These are phyloP conservation scores for Ganaspis brasiliensis DNA, from an alignment of 2,888 invertebrate species.

Conservation along the genomic window DNA sequence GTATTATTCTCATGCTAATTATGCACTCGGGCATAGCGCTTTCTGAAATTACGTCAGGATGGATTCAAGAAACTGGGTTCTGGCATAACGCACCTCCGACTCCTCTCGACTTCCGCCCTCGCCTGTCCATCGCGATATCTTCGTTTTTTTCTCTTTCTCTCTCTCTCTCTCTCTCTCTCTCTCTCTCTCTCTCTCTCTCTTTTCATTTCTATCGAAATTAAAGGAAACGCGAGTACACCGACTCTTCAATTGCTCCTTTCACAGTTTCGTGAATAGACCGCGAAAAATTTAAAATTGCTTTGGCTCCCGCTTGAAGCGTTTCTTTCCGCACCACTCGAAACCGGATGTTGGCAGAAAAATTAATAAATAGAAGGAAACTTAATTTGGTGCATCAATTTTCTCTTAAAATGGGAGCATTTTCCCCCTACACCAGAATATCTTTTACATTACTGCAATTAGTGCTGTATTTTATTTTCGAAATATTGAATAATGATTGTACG, in stretches of 20 bases:
- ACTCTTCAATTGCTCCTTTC: slow-evolving; percentile 43
- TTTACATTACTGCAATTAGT: not conserved
- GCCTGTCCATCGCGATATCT: slow-evolving; percentile 46
- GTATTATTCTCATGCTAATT: slow-evolving; percentile 80
- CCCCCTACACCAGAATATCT: not conserved
- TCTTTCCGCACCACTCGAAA: slow-evolving; percentile 31
- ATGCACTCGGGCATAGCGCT: slow-evolving; percentile 67
- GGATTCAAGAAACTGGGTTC: slow-evolving; percentile 62
- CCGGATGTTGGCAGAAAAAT: slow-evolving; percentile 22
- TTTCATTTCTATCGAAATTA: slow-evolving; percentile 42
- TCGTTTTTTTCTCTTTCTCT: slow-evolving; percentile 35
- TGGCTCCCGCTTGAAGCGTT: slow-evolving; percentile 33
- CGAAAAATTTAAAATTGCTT: slow-evolving; percentile 42
- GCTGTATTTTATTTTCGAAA: not conserved
- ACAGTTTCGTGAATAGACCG: slow-evolving; percentile 43
- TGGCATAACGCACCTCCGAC: slow-evolving; percentile 53
- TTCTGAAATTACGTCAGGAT: slow-evolving; percentile 73
- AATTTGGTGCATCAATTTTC: slow-evolving; percentile 12
- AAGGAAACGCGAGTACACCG: slow-evolving; percentile 31
- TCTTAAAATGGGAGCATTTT: not conserved
- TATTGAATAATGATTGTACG: too few relatives aligned
- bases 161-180: too few relatives aligned
- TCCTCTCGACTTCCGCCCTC: slow-evolving; percentile 51
- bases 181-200: too few relatives aligned
- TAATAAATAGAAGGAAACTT: slow-evolving; percentile 16